A percentile compares a stretch with the other conserved stretches of the same genome.
phyloP scores from a whole-genome alignment of 2,797 vertebrate genomes.

The Paratrypauchen microcephalus region DNA sequence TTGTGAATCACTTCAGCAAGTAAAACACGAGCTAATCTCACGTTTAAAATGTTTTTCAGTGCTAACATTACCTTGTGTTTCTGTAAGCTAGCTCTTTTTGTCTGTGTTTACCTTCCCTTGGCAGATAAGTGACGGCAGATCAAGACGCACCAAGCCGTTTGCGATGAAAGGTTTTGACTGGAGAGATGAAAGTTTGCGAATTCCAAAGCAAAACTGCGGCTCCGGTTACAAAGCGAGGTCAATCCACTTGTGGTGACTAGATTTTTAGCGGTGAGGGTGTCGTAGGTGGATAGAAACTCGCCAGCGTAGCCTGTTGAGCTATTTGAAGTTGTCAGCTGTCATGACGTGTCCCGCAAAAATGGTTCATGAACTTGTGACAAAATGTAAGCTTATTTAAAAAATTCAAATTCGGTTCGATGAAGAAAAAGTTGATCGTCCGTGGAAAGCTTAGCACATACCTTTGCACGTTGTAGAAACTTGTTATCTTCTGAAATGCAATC shows the following conservation, averaged over 20 bases:
- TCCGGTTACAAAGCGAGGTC: slow-evolving; percentile 82
- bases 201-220: slow-evolving; percentile 73
- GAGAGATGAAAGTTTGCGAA: slow-evolving; percentile 80
- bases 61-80: slow-evolving; percentile 46
- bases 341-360: slow-evolving; percentile 28
- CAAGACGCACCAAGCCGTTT: slow-evolving; percentile 55
- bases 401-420: slow-evolving; percentile 36
- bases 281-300: slow-evolving; percentile 57
- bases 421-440: slow-evolving; percentile 30
- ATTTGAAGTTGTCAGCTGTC: slow-evolving; percentile 64
- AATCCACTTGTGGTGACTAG: slow-evolving; percentile 79
- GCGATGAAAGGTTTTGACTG: slow-evolving; percentile 80
- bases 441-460: slow-evolving; percentile 59
- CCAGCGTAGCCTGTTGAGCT: slow-evolving; percentile 38
- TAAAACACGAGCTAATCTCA: slow-evolving; percentile 23
- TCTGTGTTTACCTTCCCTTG: slow-evolving; percentile 55
- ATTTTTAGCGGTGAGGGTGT: slow-evolving; percentile 56
- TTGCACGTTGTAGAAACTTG: slow-evolving; percentile 59
- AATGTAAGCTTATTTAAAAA: neutral
- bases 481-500: slow-evolving; percentile 77
- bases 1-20: slow-evolving; percentile 33
- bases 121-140: slow-evolving; percentile 71
- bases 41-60: slow-evolving; percentile 61
- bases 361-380: slow-evolving; percentile 1
- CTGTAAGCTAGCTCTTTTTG: slow-evolving; percentile 44